These are phyloP conservation scores for Hipposideros larvatus DNA, from an alignment of 2,797 vertebrate species.

Conservation along the genomic window DNA sequence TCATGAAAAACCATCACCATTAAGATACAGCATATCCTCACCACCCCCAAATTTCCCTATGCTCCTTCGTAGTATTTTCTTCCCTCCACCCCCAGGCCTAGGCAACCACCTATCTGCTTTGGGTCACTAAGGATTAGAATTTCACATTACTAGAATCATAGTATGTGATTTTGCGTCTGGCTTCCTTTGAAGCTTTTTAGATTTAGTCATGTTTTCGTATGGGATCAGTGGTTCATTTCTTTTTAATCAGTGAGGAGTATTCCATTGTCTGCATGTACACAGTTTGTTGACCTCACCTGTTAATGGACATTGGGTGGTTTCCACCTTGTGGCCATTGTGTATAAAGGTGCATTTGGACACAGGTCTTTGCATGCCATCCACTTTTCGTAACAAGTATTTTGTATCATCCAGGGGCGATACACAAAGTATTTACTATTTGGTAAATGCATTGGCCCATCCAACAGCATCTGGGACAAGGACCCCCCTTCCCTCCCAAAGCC, in stretches of 20 bases:
- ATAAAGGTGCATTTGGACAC: not conserved
- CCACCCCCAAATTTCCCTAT: not conserved
- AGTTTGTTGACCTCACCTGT: no score
- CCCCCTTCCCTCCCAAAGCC: not conserved
- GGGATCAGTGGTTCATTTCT: fast-evolving
- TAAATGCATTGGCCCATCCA: no score
- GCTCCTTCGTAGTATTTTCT: not conserved
- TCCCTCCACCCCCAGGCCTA: not conserved
- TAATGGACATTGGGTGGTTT: not conserved
- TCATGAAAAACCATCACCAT: not conserved
- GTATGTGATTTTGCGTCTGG: not conserved
- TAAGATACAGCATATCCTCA: not conserved
- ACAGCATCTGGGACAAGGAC: not conserved
- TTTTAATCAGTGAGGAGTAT: not conserved
- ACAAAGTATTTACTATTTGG: not conserved
- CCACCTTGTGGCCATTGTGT: not conserved
- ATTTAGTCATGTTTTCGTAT: not conserved
- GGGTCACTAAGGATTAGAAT: not conserved
- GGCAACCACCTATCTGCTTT: not conserved
- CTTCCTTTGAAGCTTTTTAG: not conserved
- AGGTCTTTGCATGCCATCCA: not conserved
- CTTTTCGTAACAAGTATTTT: not conserved
- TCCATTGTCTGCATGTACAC: no score
- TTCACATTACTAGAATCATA: not conserved
- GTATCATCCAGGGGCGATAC: not conserved